Base-by-base conservation (phyloP, 2,888 invertebrate genomes). In the Dorcus hopei region DNA sequence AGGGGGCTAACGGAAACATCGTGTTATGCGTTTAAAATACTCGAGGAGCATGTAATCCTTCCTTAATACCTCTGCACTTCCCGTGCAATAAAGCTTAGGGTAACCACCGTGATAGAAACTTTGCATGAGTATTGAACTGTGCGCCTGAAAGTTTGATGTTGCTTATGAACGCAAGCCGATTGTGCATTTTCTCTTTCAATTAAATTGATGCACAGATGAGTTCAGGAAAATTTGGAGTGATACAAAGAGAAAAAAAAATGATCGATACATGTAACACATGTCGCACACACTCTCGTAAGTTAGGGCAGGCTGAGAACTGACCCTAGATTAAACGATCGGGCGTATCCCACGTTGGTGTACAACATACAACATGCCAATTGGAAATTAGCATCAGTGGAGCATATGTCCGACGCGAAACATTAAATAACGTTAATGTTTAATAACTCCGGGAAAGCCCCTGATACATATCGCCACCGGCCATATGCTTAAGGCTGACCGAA, bases 31-130 rank as follows among this genome's bases (percentile, higher is more conserved):
- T 63, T 53, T 59, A 59, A 63, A 64, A 63, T 64, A 57, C 39
- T 52, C 40, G 52, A 40, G 38, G 40, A 52, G 4, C 52, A 40
- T 16, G 65, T 68, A 70, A 71, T 70, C 71, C 69, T 65, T 66
- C 58, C 65, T 33, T 70, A 70, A 73, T 72, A 67, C 71, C 70
- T 63, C 61, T 68, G 71, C 73, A 72, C 70, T 71, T 70, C 71
- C 70, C 68, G 68, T 67, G 69, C 70, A 72, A 70, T 72, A 71
- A 72, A 73, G 72, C 70, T 72, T 72, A 70, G 61, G 59, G 59
- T 51, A 58, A 61, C 58, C 61, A 40, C 52, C 55, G 58, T 26
- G 40, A 52, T 38, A 33, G 48, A 49, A 60, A 61, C 58, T 61
- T 61, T 61, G 58, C 58, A 61, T 54, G 61, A 45, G 58, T 39